These are phyloP conservation scores for Eupithecia pulchellata DNA, from an alignment of 2,888 invertebrate species.

Conservation along the genomic window DNA sequence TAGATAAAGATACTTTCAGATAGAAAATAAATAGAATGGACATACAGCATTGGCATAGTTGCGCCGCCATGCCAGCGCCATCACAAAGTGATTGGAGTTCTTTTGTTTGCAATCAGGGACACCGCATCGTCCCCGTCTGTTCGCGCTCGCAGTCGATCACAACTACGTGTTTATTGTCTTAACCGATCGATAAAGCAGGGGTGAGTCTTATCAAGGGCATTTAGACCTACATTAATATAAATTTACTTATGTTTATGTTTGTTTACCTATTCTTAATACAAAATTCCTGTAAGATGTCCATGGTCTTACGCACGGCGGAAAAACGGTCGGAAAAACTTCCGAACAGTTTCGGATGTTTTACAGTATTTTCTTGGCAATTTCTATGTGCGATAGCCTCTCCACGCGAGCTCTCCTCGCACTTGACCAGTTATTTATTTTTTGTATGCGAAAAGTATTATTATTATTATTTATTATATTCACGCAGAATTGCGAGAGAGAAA, in stretches of 20 bases:
- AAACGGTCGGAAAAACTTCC: neutral
- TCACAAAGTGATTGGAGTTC: constrained; percentile 46
- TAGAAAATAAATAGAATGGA: constrained; percentile 37
- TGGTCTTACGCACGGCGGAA: neutral
- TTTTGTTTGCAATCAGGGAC: constrained; percentile 47
- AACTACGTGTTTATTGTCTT: constrained; percentile 9
- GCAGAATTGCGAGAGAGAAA: neutral
- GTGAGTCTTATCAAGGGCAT: neutral
- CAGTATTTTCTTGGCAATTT: neutral
- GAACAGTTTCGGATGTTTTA: neutral
- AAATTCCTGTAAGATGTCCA: neutral
- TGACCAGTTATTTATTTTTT: neutral
- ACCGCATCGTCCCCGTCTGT: constrained; percentile 10
- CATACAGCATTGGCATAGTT: constrained; percentile 27
- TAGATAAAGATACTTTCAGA: constrained; percentile 37
- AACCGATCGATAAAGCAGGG: neutral
- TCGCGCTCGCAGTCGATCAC: constrained; percentile 10
- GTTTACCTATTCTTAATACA: too few relatives aligned
- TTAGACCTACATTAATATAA: too few relatives aligned
- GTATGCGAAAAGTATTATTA: neutral
- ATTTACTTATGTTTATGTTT: too few relatives aligned
- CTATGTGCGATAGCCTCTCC: neutral
- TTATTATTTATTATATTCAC: too few relatives aligned
- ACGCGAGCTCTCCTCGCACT: neutral
- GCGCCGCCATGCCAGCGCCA: constrained; percentile 26